Evolutionary conservation across 2,797 vertebrate species (phyloP).

Genomic region (Ctenochaetus hawaiiensis): DNA sequence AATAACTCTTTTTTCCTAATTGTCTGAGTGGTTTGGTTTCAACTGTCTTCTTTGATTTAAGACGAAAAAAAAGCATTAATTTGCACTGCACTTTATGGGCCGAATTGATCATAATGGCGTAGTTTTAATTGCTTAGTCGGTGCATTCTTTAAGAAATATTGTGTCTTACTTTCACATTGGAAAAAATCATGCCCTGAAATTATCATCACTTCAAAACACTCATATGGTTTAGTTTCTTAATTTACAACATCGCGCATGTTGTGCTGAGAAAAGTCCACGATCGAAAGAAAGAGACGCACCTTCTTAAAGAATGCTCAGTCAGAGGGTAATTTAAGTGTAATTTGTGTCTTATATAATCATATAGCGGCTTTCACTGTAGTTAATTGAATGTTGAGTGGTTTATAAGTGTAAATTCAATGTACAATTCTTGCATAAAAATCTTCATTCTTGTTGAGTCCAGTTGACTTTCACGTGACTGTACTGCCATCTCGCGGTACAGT

Average conservation of each 20-base stretch:
- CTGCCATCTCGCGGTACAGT: constrained; percentile 41
- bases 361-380: no score
- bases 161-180: no score
- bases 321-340: background rate
- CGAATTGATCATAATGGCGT: background rate
- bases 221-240: no score
- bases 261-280: background rate
- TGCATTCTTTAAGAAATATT: background rate
- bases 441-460: background rate
- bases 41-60: no score
- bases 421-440: background rate
- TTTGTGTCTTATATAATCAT: background rate
- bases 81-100: no score
- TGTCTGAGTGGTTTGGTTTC: no score
- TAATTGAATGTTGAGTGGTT: no score
- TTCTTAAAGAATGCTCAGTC: background rate
- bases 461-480: constrained; percentile 16
- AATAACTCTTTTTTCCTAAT: no score
- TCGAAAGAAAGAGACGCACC: no score
- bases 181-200: background rate
- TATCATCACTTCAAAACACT: background rate
- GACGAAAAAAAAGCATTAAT: background rate
- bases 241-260: background rate
- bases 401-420: no score
- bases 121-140: background rate